phyloP scores from a whole-genome alignment of 2,888 invertebrate genomes.

The Embidobia sp. region DNA sequence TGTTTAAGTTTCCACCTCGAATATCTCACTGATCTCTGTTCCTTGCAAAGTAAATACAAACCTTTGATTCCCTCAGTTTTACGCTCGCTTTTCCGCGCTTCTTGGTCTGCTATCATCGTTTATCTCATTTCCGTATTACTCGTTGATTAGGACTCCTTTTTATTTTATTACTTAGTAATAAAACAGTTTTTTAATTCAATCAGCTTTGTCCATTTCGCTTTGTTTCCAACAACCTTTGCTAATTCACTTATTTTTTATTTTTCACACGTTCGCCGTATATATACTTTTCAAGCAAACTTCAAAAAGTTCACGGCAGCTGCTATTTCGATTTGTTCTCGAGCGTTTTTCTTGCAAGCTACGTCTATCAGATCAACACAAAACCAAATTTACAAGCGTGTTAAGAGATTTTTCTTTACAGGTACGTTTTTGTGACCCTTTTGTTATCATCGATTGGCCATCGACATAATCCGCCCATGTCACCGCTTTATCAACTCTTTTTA shows the following conservation, averaged over 20 bases:
- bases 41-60: slow-evolving; percentile 1
- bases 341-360: no score
- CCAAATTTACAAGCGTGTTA: neutral
- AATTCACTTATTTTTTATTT: neutral
- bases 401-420: neutral
- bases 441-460: slow-evolving; percentile 9
- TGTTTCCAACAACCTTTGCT: neutral
- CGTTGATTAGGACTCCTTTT: neutral
- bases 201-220: no score
- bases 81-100: neutral
- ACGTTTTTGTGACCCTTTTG: neutral
- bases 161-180: neutral
- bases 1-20: slow-evolving; percentile 11
- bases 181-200: neutral
- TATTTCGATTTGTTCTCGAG: no score
- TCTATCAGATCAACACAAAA: no score
- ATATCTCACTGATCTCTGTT: neutral
- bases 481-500: slow-evolving; percentile 7
- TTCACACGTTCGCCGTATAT: no score
- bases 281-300: no score
- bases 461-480: slow-evolving; percentile 15
- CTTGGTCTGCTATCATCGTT: neutral
- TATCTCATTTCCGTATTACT: slow-evolving; percentile 8
- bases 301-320: no score
- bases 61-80: slow-evolving; percentile 1